phyloP scores from a whole-genome alignment of 2,797 vertebrate species.

The Mormyrops boulengeri region DNA sequence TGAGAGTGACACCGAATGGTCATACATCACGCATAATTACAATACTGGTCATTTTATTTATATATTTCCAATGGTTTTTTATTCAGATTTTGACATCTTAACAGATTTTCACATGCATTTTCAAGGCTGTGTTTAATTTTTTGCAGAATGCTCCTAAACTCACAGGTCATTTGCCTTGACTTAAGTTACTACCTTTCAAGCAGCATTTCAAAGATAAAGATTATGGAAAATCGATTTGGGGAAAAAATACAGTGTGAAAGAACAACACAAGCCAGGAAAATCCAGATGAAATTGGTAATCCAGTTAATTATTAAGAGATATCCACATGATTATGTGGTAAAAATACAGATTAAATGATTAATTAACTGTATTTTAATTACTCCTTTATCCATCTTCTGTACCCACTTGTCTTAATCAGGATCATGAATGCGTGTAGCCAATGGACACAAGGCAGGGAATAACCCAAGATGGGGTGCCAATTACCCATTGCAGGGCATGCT shows the following conservation, averaged over 20 bases:
- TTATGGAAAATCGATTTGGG: neutral
- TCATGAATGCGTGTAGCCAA: neutral
- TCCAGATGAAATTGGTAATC: neutral
- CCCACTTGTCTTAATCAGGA: neutral
- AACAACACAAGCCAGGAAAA: neutral
- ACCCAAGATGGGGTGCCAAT: neutral
- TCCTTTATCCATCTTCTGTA: neutral
- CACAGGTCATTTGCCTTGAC: neutral
- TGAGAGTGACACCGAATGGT: neutral
- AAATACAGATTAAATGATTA: neutral
- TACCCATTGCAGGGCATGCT: neutral
- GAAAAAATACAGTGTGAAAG: neutral
- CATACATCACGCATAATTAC: neutral
- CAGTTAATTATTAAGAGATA: neutral
- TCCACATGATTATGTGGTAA: neutral
- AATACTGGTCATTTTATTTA: neutral
- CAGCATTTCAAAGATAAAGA: neutral
- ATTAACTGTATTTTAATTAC: constrained; percentile 3
- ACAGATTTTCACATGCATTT: neutral
- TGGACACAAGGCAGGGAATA: neutral
- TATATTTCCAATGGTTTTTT: neutral
- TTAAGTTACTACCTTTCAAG: neutral
- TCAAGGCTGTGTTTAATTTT: neutral
- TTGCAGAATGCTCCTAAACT: neutral
- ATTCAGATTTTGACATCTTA: neutral